These are phyloP conservation scores for Climacteris rufus DNA, from an alignment of 2,113 vertebrate species.

Conservation along the genomic window DNA sequence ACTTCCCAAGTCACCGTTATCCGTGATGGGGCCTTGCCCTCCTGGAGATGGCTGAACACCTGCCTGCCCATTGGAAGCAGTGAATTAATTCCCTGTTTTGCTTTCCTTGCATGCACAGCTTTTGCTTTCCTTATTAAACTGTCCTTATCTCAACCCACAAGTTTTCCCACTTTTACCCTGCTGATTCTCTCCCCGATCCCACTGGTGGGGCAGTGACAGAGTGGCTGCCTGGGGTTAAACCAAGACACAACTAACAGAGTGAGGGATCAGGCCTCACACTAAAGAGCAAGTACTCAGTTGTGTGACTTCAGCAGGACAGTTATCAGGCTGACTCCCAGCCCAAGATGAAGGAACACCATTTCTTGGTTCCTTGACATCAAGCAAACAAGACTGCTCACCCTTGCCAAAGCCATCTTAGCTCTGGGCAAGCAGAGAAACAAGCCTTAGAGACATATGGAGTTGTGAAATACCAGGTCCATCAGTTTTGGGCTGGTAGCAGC, in stretches of 20 bases:
- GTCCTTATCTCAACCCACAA: neutral
- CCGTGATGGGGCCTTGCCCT: neutral
- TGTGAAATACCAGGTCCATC: neutral
- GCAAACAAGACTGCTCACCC: neutral
- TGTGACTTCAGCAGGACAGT: neutral
- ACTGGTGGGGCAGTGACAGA: neutral
- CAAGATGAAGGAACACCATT: rapidly evolving
- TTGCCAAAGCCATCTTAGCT: neutral
- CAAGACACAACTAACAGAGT: neutral
- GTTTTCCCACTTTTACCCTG: neutral
- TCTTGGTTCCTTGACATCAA: neutral
- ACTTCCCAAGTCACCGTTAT: neutral
- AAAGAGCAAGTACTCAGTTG: neutral
- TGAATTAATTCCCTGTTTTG: neutral
- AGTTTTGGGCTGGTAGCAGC: neutral
- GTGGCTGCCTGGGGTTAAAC: neutral
- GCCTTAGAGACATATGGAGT: neutral
- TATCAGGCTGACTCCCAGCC: neutral
- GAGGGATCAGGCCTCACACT: neutral
- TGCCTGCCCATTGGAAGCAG: neutral
- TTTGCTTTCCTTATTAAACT: neutral
- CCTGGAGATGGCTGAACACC: neutral
- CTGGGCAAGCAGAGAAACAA: neutral
- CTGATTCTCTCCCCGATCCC: rapidly evolving
- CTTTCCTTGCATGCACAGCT: neutral